Percentiles rank a stretch among this genome's conserved stretches.
Conservation (phyloP, 2,113 vertebrate species). For the Catharus bicknelli region DNA sequence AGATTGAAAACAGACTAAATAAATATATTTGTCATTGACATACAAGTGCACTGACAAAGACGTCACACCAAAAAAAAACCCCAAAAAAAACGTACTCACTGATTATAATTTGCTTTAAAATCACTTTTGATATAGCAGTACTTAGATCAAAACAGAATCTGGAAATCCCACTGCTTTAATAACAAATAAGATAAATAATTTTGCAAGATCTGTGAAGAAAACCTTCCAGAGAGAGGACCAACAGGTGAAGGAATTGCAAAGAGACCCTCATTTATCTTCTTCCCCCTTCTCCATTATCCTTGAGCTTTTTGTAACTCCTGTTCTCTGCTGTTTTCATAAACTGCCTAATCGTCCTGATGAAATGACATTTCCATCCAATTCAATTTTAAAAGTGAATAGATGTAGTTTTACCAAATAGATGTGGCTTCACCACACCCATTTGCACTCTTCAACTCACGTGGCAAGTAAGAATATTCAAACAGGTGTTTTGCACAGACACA, state of each 20-base stretch:
- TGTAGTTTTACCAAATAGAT: neutral
- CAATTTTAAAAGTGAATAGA: neutral
- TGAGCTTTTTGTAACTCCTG: neutral
- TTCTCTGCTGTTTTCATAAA: neutral
- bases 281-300: neutral
- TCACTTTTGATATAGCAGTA: neutral
- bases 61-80: neutral
- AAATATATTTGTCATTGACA: neutral
- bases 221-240: neutral
- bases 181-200: neutral
- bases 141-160: neutral
- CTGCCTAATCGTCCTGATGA: neutral
- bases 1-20: neutral
- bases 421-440: neutral
- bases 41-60: neutral
- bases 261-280: neutral
- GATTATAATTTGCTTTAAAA: neutral
- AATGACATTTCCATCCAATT: neutral
- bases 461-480: neutral
- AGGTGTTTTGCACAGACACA: neutral
- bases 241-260: neutral
- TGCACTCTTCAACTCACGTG: neutral
- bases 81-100: neutral
- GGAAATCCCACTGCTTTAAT: neutral
- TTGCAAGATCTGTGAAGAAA: neutral